Base-by-base conservation (phyloP, 2,888 invertebrate species). In the Drosophila formosana region DNA sequence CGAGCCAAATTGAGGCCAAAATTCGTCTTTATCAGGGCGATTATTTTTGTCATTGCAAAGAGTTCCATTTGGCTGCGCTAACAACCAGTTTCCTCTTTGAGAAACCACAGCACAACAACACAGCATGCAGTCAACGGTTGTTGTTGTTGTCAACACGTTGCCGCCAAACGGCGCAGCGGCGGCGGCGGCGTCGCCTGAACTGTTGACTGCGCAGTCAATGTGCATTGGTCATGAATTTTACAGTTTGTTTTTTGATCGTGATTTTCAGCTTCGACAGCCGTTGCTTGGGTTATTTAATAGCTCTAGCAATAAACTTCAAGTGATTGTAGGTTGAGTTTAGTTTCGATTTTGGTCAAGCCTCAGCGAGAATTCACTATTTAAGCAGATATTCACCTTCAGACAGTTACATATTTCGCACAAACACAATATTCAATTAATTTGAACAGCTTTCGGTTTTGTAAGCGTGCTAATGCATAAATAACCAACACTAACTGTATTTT, bases 261-360 rank as follows among this genome's bases (percentile, higher is more conserved):
- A 83, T 83, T 88, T 82, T 88, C 80, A 78, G 65, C 63, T 47
- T 28, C 41, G 57, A 41, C 41, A 26, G 37, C 65, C 46, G 66
- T 76, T 72, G 50, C 43, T 56, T 37, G 18, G 52, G 13, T 56
- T 84, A 72, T 68, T 86, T 78, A 83, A 88, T 78, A 65, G 87
- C 64, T 72, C 51, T 80, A 88, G 89, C 83, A 83, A 86, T 88
- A 83, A 83, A 83, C 87, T 83, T 83, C 87, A 86, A 67, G 71
- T 57, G 79, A 81, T 72, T 78, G 75, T 80, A 60, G 67, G 70
- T 66, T 72, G 55, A 67, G 71, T 63, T 63, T 56, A 52, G 9
- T 53, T 75, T 34, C 11, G 23, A 7, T 58, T 37, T 67, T 65
- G 52, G 77, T 51, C 62, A 75, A 51, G 75, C 75, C 9, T 75